These are phyloP conservation scores for Cydia splendana DNA, from an alignment of 1,140 invertebrate species.

Conservation along the genomic window DNA sequence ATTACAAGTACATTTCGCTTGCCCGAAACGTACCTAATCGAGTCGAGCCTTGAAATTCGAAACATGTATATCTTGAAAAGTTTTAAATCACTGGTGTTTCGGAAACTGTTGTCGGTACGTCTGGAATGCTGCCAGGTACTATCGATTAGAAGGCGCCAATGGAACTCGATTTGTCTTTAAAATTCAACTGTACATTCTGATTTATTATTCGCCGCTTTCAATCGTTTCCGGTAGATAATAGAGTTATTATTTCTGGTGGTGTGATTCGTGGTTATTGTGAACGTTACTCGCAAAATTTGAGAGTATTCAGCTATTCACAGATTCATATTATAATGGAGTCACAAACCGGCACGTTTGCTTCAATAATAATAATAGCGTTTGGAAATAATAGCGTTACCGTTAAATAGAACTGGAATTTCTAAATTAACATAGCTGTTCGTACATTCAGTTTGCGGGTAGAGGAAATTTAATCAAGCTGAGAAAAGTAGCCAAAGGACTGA, in stretches of 20 bases:
- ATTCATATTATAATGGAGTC: not conserved
- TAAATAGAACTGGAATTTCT: not conserved
- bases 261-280: not conserved
- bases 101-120: conserved; percentile 29
- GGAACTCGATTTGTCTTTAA: conserved; percentile 29
- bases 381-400: not conserved
- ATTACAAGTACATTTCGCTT: not conserved
- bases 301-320: not conserved
- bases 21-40: not conserved
- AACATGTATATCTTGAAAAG: conserved; percentile 22
- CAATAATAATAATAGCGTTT: not conserved
- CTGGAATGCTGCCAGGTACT: conserved; percentile 26
- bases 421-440: conserved; percentile 5
- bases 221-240: conserved; percentile 9
- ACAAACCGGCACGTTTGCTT: not conserved
- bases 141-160: conserved; percentile 28
- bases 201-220: conserved; percentile 21
- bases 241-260: conserved; percentile 18
- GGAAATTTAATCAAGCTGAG: conserved; percentile 8
- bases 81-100: conserved; percentile 31
- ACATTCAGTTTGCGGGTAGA: not conserved
- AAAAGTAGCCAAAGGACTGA: conserved; percentile 13
- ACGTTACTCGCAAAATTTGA: not conserved
- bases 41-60: conserved; percentile 20
- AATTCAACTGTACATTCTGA: conserved; percentile 30